Base-by-base conservation (phyloP, 2,797 vertebrate species). In the Myoxocephalus aenaeus region DNA sequence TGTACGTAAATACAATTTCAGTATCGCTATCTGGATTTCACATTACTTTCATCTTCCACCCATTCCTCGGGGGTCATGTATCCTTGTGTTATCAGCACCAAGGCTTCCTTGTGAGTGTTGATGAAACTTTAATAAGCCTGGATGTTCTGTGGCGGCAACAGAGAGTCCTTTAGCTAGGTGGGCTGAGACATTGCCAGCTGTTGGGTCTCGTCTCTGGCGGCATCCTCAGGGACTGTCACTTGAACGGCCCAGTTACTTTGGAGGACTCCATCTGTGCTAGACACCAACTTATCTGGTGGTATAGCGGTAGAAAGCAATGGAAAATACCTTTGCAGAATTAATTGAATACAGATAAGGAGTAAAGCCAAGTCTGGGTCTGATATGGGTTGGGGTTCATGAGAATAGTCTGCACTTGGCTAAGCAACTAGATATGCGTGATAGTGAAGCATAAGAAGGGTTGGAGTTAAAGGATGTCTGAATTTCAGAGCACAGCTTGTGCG, bases 111-210 rank as follows among this genome's bases (percentile, higher is more conserved):
- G 69, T 46, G 70, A 88, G 84, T 70, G 75, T 84, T 86, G 79
- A 89, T 91, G 86, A 91, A 92, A 92, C 79, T 89, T 90, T 92
- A 90, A 92, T 91, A 87, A 84, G 82, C 71, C 84, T 70, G 66
- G 40, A 72, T 86, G 84, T 79, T 83, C 75, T 75, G 73, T 77
- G 59, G 77, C 62, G 73, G 80, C 73, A 83, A 76, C 65, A 73
- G 51, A 83, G 80, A 84, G 82, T 76, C 80, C 83, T 91, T 90
- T 62, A 89, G 88, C 81, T 77, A 82, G 88, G 79, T 89, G 73
- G 67, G 80, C 83, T 87, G 79, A 87, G 76, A 90, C 77, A 29
- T 57, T 51, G 80, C 81, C 89, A 92, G 87, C 86, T 92, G 91
- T 85, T 81, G 53, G 80, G 66, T 80, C 83, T 81, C 18, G 82